Evolutionary conservation across 2,113 vertebrate genomes (phyloP).

Genomic region (Noctilio leporinus): DNA sequence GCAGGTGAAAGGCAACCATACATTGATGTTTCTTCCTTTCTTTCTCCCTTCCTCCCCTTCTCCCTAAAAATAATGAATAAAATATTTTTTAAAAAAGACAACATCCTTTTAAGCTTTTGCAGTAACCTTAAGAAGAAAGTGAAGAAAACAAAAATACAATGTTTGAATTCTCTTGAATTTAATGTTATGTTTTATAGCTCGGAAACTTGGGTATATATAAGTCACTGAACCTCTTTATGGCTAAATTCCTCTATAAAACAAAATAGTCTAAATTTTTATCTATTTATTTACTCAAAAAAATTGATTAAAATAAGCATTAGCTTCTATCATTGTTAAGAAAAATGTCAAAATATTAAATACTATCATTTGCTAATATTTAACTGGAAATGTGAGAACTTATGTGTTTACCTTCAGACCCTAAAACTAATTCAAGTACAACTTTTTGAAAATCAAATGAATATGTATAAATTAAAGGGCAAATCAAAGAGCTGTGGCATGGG

Average conservation of each 20-base stretch:
- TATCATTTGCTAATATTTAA: background rate
- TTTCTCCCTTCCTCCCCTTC: no score
- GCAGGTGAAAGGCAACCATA: no score
- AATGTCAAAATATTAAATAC: background rate
- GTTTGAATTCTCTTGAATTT: background rate
- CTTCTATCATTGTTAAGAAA: background rate
- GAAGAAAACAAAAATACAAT: background rate
- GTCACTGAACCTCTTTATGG: background rate
- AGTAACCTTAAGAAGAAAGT: background rate
- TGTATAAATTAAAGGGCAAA: background rate
- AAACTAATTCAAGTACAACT: background rate
- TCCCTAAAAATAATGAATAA: no score
- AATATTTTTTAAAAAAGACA: no score
- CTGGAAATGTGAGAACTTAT: constrained; percentile 16
- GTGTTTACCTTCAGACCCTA: background rate
- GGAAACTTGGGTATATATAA: background rate
- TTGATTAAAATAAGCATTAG: constrained; percentile 8
- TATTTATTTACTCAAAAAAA: background rate
- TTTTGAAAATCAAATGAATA: background rate
- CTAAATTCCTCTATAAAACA: constrained; percentile 17
- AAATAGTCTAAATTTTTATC: background rate
- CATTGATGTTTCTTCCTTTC: no score
- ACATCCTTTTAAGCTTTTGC: background rate
- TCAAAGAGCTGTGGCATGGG: background rate
- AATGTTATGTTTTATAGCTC: background rate